phyloP scores from a whole-genome alignment of 2,797 vertebrate species.

The Acropternis orthonyx region DNA sequence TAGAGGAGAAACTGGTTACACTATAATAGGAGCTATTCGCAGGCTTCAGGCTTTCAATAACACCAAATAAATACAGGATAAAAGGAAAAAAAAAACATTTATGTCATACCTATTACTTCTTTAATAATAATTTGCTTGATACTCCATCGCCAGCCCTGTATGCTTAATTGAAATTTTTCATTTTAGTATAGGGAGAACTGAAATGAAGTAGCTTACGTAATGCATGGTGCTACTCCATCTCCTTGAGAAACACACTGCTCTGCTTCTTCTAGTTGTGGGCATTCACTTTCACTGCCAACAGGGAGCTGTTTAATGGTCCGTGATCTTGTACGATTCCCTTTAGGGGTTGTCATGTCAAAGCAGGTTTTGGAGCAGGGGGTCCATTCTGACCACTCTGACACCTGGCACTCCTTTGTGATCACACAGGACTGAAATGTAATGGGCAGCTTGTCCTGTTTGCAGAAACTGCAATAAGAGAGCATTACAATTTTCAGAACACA shows the following conservation, averaged over 20 bases:
- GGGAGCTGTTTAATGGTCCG: conserved; percentile 86
- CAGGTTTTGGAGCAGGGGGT: conserved; percentile 88
- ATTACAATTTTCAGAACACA: not conserved
- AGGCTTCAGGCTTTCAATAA: not conserved
- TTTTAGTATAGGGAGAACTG: not conserved
- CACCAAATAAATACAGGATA: not conserved
- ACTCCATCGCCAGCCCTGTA: not conserved
- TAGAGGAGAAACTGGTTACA: not conserved
- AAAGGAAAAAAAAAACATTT: not conserved
- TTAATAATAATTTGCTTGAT: not conserved
- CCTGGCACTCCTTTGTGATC: conserved; percentile 87
- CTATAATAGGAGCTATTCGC: not conserved
- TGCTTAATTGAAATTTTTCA: fast-evolving
- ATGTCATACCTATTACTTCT: not conserved
- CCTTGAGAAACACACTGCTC: conserved; percentile 83
- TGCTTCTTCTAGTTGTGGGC: conserved; percentile 83
- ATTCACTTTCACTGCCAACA: conserved; percentile 81
- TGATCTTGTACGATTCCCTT: conserved; percentile 80
- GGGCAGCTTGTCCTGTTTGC: conserved; percentile 85
- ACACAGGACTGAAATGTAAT: conserved; percentile 91
- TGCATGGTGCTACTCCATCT: conserved; percentile 81
- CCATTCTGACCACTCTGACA: conserved; percentile 91
- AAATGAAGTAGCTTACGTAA: conserved; percentile 82
- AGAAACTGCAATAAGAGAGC: conserved; percentile 81
- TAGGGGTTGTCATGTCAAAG: conserved; percentile 73